Conservation (phyloP, 2,113 vertebrate genomes). For the Marcusenius ussheri region DNA sequence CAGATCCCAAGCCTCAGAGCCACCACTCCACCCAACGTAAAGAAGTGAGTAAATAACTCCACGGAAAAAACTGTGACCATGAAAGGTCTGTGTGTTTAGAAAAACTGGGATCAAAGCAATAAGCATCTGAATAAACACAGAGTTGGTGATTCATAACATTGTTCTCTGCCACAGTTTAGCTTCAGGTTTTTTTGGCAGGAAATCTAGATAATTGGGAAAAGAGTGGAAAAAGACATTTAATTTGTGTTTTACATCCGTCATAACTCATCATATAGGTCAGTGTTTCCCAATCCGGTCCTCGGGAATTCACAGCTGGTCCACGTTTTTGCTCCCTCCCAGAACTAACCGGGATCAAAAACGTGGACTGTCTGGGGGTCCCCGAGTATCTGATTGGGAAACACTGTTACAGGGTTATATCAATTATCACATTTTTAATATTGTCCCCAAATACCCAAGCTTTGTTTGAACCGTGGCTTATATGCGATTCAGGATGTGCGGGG, state of each 20-base stretch:
- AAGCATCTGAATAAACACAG: not conserved
- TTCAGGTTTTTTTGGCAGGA: not conserved
- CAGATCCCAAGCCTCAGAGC: too few relatives aligned
- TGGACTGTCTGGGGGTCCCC: not conserved
- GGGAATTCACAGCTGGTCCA: not conserved
- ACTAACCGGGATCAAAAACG: not conserved
- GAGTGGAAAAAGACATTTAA: not conserved
- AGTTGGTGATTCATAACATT: not conserved
- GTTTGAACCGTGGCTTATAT: not conserved
- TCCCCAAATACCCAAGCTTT: not conserved
- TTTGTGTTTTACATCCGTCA: not conserved
- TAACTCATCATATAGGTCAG: not conserved
- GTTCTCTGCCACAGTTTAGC: not conserved
- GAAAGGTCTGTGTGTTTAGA: not conserved
- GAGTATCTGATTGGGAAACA: not conserved
- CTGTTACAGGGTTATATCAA: not conserved
- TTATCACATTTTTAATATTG: not conserved
- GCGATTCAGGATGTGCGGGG: not conserved
- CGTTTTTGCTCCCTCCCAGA: not conserved
- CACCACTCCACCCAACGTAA: not conserved
- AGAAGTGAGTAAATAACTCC: not conserved
- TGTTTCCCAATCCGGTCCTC: not conserved
- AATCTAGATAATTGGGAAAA: not conserved
- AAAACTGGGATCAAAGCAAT: not conserved
- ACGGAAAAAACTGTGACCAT: not conserved